Evolutionary conservation across 2,797 vertebrate genomes (phyloP).

Genomic region (Molossus alvarezi): DNA sequence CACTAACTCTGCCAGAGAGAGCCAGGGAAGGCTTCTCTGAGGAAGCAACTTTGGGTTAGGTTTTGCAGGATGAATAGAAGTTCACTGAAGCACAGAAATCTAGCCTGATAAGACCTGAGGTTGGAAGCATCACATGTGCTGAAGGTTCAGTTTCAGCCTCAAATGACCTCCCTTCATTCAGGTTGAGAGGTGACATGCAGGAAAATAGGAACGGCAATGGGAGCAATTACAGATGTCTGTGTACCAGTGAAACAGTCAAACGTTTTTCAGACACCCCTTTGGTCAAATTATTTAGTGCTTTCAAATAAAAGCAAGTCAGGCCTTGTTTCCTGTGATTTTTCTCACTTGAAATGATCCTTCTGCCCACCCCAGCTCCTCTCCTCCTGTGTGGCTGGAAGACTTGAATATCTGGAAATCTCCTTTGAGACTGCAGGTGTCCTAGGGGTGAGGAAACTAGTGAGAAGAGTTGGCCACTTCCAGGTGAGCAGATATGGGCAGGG

Average conservation of each 20-base stretch:
- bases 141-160: neutral
- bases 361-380: neutral
- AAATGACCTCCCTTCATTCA: neutral
- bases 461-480: neutral
- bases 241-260: neutral
- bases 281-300: neutral
- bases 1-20: neutral
- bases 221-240: neutral
- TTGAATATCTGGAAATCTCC: neutral
- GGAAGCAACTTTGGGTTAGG: neutral
- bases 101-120: neutral
- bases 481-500: neutral
- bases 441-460: neutral
- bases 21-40: neutral
- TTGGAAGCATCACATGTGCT: neutral
- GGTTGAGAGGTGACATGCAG: neutral
- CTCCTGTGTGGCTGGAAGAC: neutral
- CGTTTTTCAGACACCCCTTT: neutral
- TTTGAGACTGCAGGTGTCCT: neutral
- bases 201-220: neutral
- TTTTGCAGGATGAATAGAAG: neutral
- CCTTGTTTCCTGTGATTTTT: neutral
- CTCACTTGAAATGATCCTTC: neutral
- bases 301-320: constrained; percentile 5
- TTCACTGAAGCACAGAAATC: neutral